phyloP scores from a whole-genome alignment of 2,113 vertebrate species.

The Pterophyllum scalare region DNA sequence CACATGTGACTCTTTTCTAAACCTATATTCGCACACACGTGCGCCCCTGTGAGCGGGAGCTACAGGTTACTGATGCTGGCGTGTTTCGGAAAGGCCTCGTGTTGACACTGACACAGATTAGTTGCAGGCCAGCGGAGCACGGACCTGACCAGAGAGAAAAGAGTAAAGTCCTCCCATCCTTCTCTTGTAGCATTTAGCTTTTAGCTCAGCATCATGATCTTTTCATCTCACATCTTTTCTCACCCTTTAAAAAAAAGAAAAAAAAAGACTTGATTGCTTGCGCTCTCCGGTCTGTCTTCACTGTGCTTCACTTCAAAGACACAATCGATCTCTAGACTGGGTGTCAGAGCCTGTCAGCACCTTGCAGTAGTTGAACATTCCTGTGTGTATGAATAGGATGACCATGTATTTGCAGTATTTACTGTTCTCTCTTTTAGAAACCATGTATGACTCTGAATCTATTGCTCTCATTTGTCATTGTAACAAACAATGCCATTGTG shows the following conservation, averaged over 20 bases:
- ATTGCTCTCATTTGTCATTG: slow-evolving; percentile 68
- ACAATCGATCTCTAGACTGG: slow-evolving; percentile 53
- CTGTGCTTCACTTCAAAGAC: slow-evolving; percentile 61
- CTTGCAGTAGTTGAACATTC: slow-evolving; percentile 52
- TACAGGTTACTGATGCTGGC: slow-evolving; percentile 28
- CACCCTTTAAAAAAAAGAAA: neutral
- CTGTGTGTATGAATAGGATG: slow-evolving; percentile 68
- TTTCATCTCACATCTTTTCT: slow-evolving; percentile 31
- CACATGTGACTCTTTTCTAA: slow-evolving; percentile 42
- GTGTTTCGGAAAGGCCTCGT: slow-evolving; percentile 69
- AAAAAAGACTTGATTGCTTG: slow-evolving; percentile 25
- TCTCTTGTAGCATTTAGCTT: neutral
- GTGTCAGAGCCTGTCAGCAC: slow-evolving; percentile 63
- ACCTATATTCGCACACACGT: slow-evolving; percentile 42
- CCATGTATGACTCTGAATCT: slow-evolving; percentile 64
- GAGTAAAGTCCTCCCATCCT: neutral
- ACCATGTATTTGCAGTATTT: slow-evolving; percentile 67
- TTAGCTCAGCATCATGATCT: slow-evolving; percentile 4
- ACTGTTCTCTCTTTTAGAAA: slow-evolving; percentile 73
- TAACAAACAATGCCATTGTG: slow-evolving; percentile 75
- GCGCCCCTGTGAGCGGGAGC: slow-evolving; percentile 20
- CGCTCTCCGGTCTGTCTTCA: slow-evolving; percentile 49
- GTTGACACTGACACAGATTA: slow-evolving; percentile 79
- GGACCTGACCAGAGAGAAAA: neutral
- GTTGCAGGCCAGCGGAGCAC: slow-evolving; percentile 59